Evolutionary conservation across 92 coral and sea anemone genomes (phyloP).

Genomic region (Porites cylindrica): DNA sequence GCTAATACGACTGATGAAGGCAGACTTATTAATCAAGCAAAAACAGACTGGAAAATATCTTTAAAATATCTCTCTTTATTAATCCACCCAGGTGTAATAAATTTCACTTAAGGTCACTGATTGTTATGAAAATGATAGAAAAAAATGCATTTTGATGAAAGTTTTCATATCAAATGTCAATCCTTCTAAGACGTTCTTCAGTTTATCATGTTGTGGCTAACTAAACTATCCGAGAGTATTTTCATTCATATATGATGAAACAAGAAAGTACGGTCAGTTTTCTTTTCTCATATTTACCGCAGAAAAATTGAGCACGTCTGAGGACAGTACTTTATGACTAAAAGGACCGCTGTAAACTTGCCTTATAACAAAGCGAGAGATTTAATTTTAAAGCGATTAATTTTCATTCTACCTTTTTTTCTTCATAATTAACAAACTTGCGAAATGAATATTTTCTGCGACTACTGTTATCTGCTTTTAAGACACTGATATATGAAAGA

Average conservation of each 20-base stretch:
- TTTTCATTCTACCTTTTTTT: background rate
- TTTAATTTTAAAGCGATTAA: background rate
- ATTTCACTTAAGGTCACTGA: background rate
- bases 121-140: background rate
- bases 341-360: background rate
- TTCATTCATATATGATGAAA: background rate
- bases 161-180: background rate
- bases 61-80: background rate
- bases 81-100: background rate
- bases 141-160: background rate
- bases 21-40: background rate
- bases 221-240: background rate
- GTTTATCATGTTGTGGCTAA: background rate
- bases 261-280: too few relatives aligned
- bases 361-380: background rate
- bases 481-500: background rate
- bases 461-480: background rate
- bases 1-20: background rate
- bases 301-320: background rate
- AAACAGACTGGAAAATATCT: background rate
- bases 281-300: too few relatives aligned
- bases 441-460: background rate
- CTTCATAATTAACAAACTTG: background rate
- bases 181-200: background rate
- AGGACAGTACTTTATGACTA: too few relatives aligned